Evolutionary conservation across 2,797 vertebrate genomes (phyloP).

Genomic region (Pristis pectinata): DNA sequence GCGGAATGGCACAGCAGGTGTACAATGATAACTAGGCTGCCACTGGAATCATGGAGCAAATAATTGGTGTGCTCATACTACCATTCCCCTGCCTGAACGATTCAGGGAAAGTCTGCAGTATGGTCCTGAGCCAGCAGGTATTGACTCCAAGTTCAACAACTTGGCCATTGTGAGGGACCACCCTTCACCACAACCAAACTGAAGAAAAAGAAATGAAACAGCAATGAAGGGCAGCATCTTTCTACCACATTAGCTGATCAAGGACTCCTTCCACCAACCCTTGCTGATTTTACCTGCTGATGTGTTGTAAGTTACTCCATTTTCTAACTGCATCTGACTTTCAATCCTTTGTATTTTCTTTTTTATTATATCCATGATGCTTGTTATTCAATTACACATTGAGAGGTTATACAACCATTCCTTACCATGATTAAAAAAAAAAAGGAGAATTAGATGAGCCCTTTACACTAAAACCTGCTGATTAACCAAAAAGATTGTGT

Average conservation of each 20-base stretch:
- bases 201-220: neutral
- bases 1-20: neutral
- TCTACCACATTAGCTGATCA: neutral
- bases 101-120: neutral
- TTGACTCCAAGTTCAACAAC: neutral
- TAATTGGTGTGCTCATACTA: neutral
- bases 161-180: neutral
- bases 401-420: neutral
- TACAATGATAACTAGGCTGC: neutral
- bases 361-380: too few relatives aligned
- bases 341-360: too few relatives aligned
- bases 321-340: neutral
- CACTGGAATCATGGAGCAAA: neutral
- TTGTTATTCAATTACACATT: too few relatives aligned
- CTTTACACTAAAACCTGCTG: too few relatives aligned
- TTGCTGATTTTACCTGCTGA: neutral
- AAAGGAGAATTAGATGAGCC: neutral
- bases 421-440: neutral
- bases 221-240: neutral
- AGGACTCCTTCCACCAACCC: too few relatives aligned
- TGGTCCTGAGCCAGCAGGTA: neutral
- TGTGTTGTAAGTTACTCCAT: neutral
- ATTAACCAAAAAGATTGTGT: too few relatives aligned
- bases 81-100: neutral
- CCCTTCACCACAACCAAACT: neutral